Percentiles rank a stretch among this genome's conserved stretches.
Conservation (phyloP, 2,113 vertebrate species). For the Setophaga petechia region DNA sequence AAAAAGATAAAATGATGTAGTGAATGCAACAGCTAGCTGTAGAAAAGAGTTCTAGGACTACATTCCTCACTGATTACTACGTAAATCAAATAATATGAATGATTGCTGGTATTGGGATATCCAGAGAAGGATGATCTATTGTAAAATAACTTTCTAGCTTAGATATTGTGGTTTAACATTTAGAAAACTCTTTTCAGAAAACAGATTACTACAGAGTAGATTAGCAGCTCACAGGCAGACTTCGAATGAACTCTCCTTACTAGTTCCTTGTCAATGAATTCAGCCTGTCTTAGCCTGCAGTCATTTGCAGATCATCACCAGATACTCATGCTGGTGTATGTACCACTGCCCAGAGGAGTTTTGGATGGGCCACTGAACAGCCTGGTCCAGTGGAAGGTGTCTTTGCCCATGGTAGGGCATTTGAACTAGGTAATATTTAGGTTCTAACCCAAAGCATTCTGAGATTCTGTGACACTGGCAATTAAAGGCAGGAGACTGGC, state of each 20-base stretch:
- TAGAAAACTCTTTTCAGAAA: background rate
- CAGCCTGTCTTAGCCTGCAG: background rate
- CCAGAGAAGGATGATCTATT: background rate
- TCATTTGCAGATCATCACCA: background rate
- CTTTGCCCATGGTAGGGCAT: background rate
- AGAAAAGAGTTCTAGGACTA: background rate
- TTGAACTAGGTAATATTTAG: background rate
- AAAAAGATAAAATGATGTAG: background rate
- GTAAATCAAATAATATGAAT: background rate
- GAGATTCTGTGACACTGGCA: background rate
- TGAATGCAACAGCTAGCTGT: background rate
- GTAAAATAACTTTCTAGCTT: background rate
- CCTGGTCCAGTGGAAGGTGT: background rate
- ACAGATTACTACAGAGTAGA: background rate
- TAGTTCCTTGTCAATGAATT: background rate
- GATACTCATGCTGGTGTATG: background rate
- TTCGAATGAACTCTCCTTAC: background rate
- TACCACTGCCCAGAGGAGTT: background rate
- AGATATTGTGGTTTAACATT: background rate
- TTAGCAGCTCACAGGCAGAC: background rate
- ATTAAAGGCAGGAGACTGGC: background rate
- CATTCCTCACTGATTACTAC: background rate
- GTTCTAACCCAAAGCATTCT: background rate
- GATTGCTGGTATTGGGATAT: background rate
- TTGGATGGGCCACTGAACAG: background rate